These are phyloP conservation scores for Pangasius sanitwongsei DNA, from an alignment of 2,797 vertebrate species.

Conservation along the genomic window DNA sequence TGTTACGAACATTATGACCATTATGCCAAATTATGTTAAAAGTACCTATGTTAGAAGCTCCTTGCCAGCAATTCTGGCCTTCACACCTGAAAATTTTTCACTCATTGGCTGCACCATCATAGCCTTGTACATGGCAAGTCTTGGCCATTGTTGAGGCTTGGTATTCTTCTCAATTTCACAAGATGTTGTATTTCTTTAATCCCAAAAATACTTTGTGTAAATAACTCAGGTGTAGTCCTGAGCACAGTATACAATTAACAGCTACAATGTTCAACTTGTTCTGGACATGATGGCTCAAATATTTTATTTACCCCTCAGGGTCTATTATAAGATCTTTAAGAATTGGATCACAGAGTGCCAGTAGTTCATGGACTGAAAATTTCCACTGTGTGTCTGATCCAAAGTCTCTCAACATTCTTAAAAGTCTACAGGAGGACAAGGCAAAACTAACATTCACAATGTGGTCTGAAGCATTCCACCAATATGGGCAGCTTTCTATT, in stretches of 20 bases:
- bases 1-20: neutral
- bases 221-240: neutral
- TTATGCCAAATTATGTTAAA: neutral
- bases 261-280: neutral
- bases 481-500: slow-evolving; percentile 3
- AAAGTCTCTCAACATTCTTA: neutral
- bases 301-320: neutral
- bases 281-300: neutral
- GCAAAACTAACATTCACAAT: neutral
- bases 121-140: neutral
- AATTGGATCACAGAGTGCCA: neutral
- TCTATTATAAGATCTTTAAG: neutral
- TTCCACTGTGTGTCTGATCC: neutral
- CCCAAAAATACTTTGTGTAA: neutral
- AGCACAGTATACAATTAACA: neutral
- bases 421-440: neutral
- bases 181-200: neutral
- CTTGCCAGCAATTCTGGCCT: neutral
- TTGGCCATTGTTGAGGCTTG: neutral
- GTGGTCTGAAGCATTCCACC: neutral
- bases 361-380: neutral
- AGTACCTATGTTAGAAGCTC: neutral
- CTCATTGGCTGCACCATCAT: neutral
- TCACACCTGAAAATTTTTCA: neutral
- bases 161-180: neutral